Evolutionary conservation across 2,888 invertebrate genomes (phyloP).

Genomic region (Sylvicola fuscatus): DNA sequence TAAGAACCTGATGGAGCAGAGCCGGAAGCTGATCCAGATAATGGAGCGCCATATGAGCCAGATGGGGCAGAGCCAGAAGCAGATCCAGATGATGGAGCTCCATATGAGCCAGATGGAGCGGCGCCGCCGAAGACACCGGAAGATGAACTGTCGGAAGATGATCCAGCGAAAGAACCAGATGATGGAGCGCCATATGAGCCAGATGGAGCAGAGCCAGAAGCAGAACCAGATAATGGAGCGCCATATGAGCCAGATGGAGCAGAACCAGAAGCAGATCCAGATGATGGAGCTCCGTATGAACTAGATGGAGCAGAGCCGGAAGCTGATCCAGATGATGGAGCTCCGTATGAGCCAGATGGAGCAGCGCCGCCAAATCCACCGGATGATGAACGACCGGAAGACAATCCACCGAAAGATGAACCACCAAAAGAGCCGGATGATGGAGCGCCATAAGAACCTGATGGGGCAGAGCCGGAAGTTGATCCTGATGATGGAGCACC

Average conservation of each 20-base stretch:
- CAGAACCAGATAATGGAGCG: conserved; percentile 40
- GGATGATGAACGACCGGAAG: no score
- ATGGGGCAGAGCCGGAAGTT: no score
- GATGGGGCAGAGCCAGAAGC: no score
- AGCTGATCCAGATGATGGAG: conserved; percentile 40
- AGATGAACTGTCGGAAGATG: no score
- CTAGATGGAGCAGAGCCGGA: conserved; percentile 41
- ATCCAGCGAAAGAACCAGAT: no score
- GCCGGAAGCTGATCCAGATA: no score
- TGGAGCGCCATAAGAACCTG: conserved; percentile 48
- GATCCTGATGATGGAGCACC: conserved; percentile 42
- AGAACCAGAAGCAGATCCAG: no score
- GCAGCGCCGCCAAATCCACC: no score
- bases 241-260: conserved; percentile 44
- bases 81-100: conserved; percentile 29
- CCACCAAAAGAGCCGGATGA: no score
- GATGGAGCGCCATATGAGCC: conserved; percentile 42
- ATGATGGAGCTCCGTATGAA: conserved; percentile 45
- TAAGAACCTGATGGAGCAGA: conserved; percentile 36
- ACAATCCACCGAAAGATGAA: no score
- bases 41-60: no score
- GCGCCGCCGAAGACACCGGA: conserved; percentile 36
- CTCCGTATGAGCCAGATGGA: conserved; percentile 44
- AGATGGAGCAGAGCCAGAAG: conserved; percentile 38
- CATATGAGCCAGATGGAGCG: conserved; percentile 48